Base-by-base conservation (phyloP, 1,140 invertebrate genomes). In the Onthophagus taurus region DNA sequence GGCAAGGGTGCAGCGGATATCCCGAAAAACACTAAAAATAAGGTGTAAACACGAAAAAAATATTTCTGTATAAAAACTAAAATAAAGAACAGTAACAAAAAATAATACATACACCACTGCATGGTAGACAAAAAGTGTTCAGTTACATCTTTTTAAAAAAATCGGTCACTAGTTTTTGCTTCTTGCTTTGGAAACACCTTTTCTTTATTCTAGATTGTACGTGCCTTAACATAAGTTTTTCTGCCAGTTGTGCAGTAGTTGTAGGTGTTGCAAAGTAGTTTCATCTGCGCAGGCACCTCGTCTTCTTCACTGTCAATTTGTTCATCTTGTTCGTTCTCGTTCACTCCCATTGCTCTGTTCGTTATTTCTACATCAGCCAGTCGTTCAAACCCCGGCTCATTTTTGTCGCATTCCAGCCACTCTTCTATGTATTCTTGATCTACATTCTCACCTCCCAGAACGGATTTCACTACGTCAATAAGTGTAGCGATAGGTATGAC, bases 221-320 rank as follows among this genome's bases (percentile, higher is more conserved):
- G 6, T 34, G 5, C 31, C 14, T 34, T 34, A 34, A 34, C 31
- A 34, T 34, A 13, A 34, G 14, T 34, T 8, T 34, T 34, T 34
- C 31, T 34, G 31, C 14, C 13, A 37, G 14, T 7, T 37, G 13
- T 11, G 13, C 35, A 37, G 9, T 37, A 12, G 9, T 12, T 37
- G 9, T 16, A 37, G 9, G 35, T 37, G 8, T 7, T 16, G 35
- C 35, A 34, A 11, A 34, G 14, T 13, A 34, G 31, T 34, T 34
- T 34, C 31, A 14, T 34, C 31, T 13, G 13, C 31, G 14, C 31
- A 34, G 31, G 8, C 31, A 13, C 31, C 31, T 37, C 35, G 18
- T 37, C 35, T 37, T 37, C 35, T 37, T 18, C 35, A 37, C 35
- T 37, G 6, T 34, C 31, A 34, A 8, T 34, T 34, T 34, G 31